Percentiles rank a stretch among this genome's conserved stretches.
These are phyloP conservation scores for Congeria kusceri DNA, from an alignment of 2,888 invertebrate genomes.

Conservation along the genomic window DNA sequence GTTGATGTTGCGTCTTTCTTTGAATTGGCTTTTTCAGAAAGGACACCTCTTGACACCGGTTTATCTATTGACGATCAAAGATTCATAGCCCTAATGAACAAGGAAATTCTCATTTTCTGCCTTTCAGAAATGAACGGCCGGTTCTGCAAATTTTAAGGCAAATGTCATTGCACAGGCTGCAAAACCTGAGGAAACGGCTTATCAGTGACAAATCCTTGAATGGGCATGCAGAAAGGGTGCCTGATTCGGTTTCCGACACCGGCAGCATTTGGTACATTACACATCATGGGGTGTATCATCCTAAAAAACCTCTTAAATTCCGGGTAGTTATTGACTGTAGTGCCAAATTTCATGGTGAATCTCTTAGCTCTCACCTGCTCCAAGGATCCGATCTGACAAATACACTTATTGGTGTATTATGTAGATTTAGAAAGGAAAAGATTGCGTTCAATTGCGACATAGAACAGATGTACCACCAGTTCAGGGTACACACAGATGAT, in stretches of 20 bases:
- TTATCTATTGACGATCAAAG: no score
- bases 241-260: background rate
- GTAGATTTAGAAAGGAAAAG: conserved; percentile 34
- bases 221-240: no score
- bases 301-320: background rate
- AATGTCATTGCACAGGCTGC: no score
- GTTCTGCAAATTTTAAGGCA: no score
- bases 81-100: no score
- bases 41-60: no score
- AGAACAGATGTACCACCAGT: conserved; percentile 31
- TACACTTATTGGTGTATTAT: conserved; percentile 59
- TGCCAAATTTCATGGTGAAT: conserved; percentile 33
- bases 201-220: no score
- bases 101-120: no score
- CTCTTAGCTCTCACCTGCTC: conserved; percentile 30
- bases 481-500: conserved; percentile 34
- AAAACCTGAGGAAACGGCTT: no score
- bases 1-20: conserved; percentile 3
- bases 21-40: conserved; percentile 17
- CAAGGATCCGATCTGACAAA: conserved; percentile 33
- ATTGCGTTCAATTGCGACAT: conserved; percentile 19
- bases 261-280: background rate
- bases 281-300: background rate
- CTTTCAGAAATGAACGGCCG: no score
- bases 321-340: conserved; percentile 50